Evolutionary conservation across 2,113 vertebrate species (phyloP).

Genomic region (Microcebus ravelobensis): DNA sequence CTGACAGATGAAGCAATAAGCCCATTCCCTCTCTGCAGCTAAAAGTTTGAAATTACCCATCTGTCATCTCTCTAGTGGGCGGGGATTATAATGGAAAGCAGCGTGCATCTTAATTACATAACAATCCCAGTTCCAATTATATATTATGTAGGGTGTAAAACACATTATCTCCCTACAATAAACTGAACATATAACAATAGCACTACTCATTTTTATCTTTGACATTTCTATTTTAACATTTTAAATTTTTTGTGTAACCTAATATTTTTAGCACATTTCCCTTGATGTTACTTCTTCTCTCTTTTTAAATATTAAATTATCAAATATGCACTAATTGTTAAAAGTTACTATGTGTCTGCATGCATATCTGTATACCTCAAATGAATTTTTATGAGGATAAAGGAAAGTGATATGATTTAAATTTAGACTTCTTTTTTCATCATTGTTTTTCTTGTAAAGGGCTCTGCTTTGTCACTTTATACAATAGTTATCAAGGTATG

Average conservation of each 20-base stretch:
- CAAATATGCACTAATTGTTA: not conserved
- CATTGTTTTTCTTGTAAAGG: not conserved
- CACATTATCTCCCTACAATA: conserved; percentile 39
- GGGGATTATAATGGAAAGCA: conserved; percentile 55
- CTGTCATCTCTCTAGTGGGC: conserved; percentile 69
- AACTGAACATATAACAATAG: not conserved
- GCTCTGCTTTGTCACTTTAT: not conserved
- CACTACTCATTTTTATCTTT: not conserved
- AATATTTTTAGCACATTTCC: not conserved
- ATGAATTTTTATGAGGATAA: not conserved
- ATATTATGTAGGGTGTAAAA: conserved; percentile 51
- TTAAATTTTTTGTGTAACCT: conserved; percentile 14
- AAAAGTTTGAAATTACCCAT: conserved; percentile 75
- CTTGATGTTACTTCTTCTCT: not conserved
- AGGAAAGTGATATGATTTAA: not conserved
- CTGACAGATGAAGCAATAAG: conserved; percentile 77
- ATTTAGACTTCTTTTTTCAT: not conserved
- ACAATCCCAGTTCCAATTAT: conserved; percentile 60
- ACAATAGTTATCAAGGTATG: not conserved
- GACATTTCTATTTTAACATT: conserved; percentile 6
- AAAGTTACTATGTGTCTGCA: not conserved
- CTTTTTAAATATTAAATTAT: not conserved
- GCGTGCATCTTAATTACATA: conserved; percentile 67
- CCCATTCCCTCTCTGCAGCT: conserved; percentile 53
- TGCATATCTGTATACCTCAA: not conserved